Conservation (phyloP, 1,140 invertebrate species). For the Eulimnadia texana region DNA sequence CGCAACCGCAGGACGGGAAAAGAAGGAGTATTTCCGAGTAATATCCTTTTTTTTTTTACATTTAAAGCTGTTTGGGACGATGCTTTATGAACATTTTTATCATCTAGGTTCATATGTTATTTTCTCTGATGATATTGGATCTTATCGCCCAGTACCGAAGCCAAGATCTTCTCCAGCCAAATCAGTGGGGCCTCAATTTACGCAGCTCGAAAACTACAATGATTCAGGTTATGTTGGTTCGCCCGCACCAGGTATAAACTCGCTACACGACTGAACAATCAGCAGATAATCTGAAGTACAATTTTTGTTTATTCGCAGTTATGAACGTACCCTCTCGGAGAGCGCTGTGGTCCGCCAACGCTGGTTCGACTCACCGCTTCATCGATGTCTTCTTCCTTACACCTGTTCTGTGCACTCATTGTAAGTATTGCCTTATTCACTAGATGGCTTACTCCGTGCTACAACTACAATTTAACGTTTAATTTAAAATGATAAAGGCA, state of each 20-base stretch:
- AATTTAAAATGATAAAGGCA: too few relatives aligned
- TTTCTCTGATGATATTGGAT: background rate
- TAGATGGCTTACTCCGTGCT: too few relatives aligned
- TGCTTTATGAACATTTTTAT: conserved; percentile 5
- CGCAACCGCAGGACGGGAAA: conserved; percentile 14
- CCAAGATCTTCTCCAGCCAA: conserved; percentile 12
- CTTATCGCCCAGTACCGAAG: conserved; percentile 5
- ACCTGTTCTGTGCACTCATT: conserved; percentile 22
- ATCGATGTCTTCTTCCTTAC: conserved; percentile 20
- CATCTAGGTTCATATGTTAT: conserved; percentile 7
- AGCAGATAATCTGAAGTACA: background rate
- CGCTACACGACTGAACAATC: too few relatives aligned
- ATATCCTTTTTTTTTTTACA: background rate
- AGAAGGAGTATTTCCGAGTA: conserved; percentile 16
- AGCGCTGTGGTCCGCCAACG: background rate
- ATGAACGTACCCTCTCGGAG: background rate
- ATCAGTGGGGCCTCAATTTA: background rate
- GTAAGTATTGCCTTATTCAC: conserved; percentile 19
- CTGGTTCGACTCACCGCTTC: conserved; percentile 19
- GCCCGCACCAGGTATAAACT: conserved; percentile 17
- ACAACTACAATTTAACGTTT: too few relatives aligned
- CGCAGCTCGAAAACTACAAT: conserved; percentile 19
- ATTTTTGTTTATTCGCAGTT: background rate
- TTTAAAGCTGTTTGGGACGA: conserved; percentile 17
- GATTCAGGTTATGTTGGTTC: conserved; percentile 23